Percentiles rank a stretch among this genome's conserved stretches.
These are phyloP conservation scores for Schizopygopsis pylzovi DNA, from an alignment of 2,797 vertebrate species.

Conservation along the genomic window DNA sequence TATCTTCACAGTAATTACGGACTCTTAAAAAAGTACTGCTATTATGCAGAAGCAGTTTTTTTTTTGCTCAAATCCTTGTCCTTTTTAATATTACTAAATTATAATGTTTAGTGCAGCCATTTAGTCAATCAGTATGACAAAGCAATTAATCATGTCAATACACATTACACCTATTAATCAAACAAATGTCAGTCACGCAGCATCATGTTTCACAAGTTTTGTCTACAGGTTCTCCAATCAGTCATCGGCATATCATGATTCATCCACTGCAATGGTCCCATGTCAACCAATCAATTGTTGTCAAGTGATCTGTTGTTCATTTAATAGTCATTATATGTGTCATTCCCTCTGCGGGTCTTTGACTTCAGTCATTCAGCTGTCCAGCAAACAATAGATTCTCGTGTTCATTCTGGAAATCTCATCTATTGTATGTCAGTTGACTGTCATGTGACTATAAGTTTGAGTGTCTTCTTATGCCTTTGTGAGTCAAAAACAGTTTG, in stretches of 20 bases:
- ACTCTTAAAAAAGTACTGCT: background rate
- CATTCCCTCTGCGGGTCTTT: background rate
- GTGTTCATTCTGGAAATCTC: background rate
- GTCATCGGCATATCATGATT: background rate
- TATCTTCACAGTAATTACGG: slow-evolving; percentile 3
- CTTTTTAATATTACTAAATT: background rate
- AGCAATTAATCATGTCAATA: background rate
- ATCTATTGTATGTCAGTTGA: too few species aligned
- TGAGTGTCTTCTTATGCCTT: background rate
- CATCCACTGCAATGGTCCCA: background rate
- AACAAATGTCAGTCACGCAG: background rate
- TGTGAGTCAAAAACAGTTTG: background rate
- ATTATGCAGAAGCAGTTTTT: background rate
- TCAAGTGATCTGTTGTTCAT: slow-evolving; percentile 2
- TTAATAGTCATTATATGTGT: background rate
- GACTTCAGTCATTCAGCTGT: slow-evolving; percentile 23
- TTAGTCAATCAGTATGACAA: background rate
- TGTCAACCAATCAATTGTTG: slow-evolving; percentile 4
- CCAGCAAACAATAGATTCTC: background rate
- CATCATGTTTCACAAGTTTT: background rate
- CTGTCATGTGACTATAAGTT: too few species aligned
- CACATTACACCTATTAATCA: slow-evolving; percentile 1
- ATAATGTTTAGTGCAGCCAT: background rate
- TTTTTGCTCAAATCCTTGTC: background rate
- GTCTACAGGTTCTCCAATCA: background rate